A percentile compares a stretch with the other conserved stretches of the same genome.
Conservation (phyloP, 2,113 vertebrate species). For the Rana temporaria region DNA sequence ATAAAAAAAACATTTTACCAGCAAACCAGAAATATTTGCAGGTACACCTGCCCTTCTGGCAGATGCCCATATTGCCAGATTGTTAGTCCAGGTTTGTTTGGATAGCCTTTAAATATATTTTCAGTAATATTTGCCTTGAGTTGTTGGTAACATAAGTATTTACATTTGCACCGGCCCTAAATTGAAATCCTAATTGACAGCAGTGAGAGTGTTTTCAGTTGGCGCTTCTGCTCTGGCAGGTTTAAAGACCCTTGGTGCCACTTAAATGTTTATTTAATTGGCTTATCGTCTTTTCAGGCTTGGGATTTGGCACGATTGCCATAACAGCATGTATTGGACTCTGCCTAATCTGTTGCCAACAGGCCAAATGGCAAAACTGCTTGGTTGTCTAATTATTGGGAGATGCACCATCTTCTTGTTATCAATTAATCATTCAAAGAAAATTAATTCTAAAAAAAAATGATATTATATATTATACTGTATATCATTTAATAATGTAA, state of each 20-base stretch:
- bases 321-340: constrained; percentile 11
- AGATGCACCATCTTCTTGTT: not conserved
- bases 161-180: constrained; percentile 19
- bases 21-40: no score
- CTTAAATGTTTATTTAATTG: constrained; percentile 43
- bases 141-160: not conserved
- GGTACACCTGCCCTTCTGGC: no score
- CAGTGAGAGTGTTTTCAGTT: not conserved
- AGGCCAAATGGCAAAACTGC: constrained; percentile 18
- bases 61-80: no score
- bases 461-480: no score
- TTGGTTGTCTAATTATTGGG: not conserved
- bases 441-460: not conserved
- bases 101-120: no score
- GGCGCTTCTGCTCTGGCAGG: not conserved
- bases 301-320: constrained; percentile 22
- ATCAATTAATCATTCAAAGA: not conserved
- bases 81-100: no score
- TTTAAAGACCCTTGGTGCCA: constrained; percentile 1
- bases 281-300: constrained; percentile 26
- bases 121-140: not conserved
- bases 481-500: not conserved
- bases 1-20: no score
- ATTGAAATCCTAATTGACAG: constrained; percentile 29
- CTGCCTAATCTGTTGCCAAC: constrained; percentile 14